Evolutionary conservation across 2,113 vertebrate genomes (phyloP).

Genomic region (Catharus fuscescens): DNA sequence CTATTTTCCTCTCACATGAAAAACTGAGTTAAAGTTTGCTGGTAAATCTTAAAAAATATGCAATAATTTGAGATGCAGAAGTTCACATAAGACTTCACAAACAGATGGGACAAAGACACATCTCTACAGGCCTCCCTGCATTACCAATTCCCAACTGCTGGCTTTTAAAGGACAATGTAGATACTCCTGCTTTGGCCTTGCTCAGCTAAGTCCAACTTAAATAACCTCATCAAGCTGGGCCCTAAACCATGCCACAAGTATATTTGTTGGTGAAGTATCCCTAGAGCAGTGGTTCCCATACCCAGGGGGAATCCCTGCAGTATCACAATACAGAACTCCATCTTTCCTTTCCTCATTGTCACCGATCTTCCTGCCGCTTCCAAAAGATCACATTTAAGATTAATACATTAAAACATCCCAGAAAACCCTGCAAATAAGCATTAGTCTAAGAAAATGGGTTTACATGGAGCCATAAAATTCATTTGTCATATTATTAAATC

Average conservation of each 20-base stretch:
- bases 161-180: not conserved
- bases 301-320: not conserved
- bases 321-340: not conserved
- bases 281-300: not conserved
- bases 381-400: not conserved
- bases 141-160: not conserved
- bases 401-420: not conserved
- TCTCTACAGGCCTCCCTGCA: not conserved
- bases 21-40: not conserved
- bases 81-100: not conserved
- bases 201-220: not conserved
- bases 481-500: not conserved
- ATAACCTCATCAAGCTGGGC: not conserved
- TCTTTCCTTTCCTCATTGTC: not conserved
- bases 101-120: rapidly evolving
- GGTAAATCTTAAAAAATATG: not conserved
- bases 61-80: not conserved
- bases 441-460: not conserved
- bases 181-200: not conserved
- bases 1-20: not conserved
- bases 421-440: not conserved
- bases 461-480: not conserved
- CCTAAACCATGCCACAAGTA: not conserved
- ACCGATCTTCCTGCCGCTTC: not conserved
- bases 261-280: not conserved